A percentile compares a stretch with the other conserved stretches of the same genome.
Evolutionary conservation across 1,140 invertebrate genomes (phyloP).

Genomic region (Oncopodura yosiiana): DNA sequence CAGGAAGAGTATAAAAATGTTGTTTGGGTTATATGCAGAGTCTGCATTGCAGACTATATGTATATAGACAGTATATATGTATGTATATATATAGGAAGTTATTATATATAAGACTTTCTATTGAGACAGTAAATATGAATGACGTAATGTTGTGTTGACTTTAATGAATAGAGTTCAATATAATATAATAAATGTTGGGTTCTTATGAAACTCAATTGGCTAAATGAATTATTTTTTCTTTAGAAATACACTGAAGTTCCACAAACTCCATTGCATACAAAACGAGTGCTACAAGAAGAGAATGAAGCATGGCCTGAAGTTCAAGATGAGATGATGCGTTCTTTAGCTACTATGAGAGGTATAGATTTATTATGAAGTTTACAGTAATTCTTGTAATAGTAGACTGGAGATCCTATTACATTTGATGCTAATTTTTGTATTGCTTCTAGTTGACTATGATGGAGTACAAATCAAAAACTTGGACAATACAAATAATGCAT

Average conservation of each 20-base stretch:
- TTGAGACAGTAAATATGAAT: too few relatives aligned
- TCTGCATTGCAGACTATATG: too few relatives aligned
- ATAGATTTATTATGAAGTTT: slow-evolving; percentile 47
- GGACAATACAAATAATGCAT: slow-evolving; percentile 79
- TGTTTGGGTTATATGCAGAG: too few relatives aligned
- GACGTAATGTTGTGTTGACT: too few relatives aligned
- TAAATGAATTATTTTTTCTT: too few relatives aligned
- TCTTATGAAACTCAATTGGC: too few relatives aligned
- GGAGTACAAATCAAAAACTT: slow-evolving; percentile 78
- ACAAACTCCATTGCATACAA: slow-evolving; percentile 83
- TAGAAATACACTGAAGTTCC: slow-evolving; percentile 80
- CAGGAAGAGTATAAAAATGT: too few relatives aligned
- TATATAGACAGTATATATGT: too few relatives aligned
- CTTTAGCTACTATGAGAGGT: slow-evolving; percentile 82
- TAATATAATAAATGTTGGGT: too few relatives aligned
- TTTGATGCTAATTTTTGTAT: background rate
- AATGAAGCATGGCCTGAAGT: slow-evolving; percentile 91
- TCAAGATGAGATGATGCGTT: slow-evolving; percentile 96
- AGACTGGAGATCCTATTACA: background rate
- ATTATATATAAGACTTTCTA: too few relatives aligned
- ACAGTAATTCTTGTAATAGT: slow-evolving; percentile 23
- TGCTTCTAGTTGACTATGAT: slow-evolving; percentile 73
- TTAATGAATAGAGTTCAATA: too few relatives aligned
- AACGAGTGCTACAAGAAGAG: slow-evolving; percentile 74
- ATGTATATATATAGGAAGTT: too few relatives aligned